Evolutionary conservation across 2,113 vertebrate genomes (phyloP).

Genomic region (Tympanuchus pallidicinctus): DNA sequence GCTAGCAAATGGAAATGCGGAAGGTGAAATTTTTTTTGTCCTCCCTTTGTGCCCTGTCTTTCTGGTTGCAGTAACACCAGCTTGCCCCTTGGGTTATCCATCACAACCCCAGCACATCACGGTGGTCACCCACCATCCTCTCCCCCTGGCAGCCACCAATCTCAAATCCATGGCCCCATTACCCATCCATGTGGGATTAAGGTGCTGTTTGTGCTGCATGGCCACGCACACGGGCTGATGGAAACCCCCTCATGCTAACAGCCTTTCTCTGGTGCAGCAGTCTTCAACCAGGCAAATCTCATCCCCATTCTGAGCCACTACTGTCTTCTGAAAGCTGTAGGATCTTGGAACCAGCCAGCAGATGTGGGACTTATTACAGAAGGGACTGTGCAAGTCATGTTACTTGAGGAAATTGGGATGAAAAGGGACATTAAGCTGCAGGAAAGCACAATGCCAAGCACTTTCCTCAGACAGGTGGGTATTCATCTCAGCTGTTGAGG

Average conservation of each 20-base stretch:
- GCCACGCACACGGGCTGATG: neutral
- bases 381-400: neutral
- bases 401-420: neutral
- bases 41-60: neutral
- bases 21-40: neutral
- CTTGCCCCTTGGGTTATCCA: neutral
- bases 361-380: neutral
- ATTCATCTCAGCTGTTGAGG: neutral
- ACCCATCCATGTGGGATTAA: rapidly evolving
- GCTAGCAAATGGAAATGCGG: neutral
- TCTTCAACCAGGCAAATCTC: neutral
- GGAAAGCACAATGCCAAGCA: neutral
- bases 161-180: rapidly evolving
- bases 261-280: neutral
- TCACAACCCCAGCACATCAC: neutral
- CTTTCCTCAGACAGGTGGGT: neutral
- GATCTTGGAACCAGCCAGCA: neutral
- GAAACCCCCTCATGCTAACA: neutral
- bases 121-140: rapidly evolving
- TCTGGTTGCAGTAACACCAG: rapidly evolving
- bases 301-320: neutral
- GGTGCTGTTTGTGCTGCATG: neutral
- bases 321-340: neutral
- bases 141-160: neutral
- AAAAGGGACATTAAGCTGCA: neutral